Conservation (phyloP, 2,888 invertebrate genomes). For the Philonicus albiceps region DNA sequence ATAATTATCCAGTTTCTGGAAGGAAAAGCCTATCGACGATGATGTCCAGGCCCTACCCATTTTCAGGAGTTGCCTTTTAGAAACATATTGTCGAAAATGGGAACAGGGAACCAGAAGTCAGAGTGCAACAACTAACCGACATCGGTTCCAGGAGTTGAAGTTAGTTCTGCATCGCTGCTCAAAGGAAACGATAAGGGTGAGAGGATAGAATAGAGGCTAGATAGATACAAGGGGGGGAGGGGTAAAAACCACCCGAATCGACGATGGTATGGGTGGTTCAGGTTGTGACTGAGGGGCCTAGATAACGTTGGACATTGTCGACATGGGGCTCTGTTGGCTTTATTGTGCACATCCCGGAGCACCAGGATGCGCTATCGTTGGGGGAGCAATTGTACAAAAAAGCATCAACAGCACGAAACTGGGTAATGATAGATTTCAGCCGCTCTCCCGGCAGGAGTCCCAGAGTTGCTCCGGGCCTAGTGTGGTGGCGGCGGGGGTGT, state of each 20-base stretch:
- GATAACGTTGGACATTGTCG: slow-evolving; percentile 9
- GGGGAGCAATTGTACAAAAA: slow-evolving; percentile 13
- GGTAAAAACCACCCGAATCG: background rate
- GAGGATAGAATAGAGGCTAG: background rate
- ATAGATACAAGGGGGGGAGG: background rate
- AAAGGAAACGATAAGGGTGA: background rate
- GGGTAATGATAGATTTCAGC: slow-evolving; percentile 28
- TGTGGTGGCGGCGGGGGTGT: background rate
- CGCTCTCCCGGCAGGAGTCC: background rate
- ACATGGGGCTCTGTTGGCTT: background rate
- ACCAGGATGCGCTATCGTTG: background rate
- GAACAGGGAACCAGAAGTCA: background rate
- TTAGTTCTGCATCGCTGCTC: background rate
- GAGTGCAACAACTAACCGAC: background rate
- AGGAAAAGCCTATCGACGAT: background rate
- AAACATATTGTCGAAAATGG: background rate
- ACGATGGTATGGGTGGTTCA: background rate
- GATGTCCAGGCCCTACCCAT: too few relatives aligned
- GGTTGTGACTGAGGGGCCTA: background rate
- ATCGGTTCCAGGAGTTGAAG: background rate
- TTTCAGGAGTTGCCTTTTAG: background rate
- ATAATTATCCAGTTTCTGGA: background rate
- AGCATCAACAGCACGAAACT: slow-evolving; percentile 8
- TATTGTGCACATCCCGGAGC: background rate
- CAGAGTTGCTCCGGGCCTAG: background rate